phyloP scores from a whole-genome alignment of 2,797 vertebrate species.

The Eulemur albifrons region DNA sequence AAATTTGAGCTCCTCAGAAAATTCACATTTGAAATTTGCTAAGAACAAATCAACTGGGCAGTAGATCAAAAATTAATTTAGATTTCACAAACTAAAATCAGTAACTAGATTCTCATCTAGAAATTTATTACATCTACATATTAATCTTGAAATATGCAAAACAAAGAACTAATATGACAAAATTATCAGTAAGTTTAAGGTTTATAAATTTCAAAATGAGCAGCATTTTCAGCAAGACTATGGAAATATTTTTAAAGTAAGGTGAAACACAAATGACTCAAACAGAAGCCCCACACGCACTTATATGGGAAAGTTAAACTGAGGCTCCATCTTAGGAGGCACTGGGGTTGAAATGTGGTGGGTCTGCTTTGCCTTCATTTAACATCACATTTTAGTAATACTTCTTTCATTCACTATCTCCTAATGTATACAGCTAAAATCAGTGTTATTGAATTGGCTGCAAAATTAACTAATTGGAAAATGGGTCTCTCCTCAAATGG shows the following conservation, averaged over 20 bases:
- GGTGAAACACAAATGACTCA: conserved; percentile 30
- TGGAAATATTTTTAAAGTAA: conserved; percentile 22
- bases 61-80: conserved; percentile 24
- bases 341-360: neutral
- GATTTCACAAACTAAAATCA: conserved; percentile 4
- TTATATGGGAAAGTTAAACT: conserved; percentile 3
- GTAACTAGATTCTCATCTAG: neutral
- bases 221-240: conserved; percentile 16
- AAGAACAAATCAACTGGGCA: conserved; percentile 35
- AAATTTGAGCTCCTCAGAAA: neutral
- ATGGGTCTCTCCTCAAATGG: conserved; percentile 11
- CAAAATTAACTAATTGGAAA: conserved; percentile 47
- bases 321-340: neutral
- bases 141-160: conserved; percentile 47
- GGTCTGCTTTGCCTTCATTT: neutral
- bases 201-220: conserved; percentile 49
- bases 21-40: conserved; percentile 33
- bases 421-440: conserved; percentile 35
- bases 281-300: neutral
- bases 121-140: conserved; percentile 16
- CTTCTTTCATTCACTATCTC: conserved; percentile 22
- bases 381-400: conserved; percentile 2
- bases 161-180: conserved; percentile 12
- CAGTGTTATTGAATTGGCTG: conserved; percentile 21
- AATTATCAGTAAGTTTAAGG: conserved; percentile 21